A percentile compares a stretch with the other conserved stretches of the same genome.
These are phyloP conservation scores for Escarpia spicata DNA, from an alignment of 2,888 invertebrate genomes.

Conservation along the genomic window DNA sequence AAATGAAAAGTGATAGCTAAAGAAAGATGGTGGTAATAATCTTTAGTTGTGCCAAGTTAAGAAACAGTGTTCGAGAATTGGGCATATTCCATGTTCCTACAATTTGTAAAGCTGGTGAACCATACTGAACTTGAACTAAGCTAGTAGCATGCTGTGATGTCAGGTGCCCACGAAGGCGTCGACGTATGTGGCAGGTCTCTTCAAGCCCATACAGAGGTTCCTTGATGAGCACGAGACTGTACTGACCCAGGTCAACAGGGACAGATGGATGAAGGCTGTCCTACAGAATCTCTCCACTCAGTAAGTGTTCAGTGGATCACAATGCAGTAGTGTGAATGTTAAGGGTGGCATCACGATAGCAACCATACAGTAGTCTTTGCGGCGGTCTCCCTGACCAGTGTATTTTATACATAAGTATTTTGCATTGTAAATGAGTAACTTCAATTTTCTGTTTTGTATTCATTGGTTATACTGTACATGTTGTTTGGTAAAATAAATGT, in stretches of 20 bases:
- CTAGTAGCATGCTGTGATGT: not conserved
- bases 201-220: conserved; percentile 56
- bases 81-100: not conserved
- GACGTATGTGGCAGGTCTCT: conserved; percentile 50
- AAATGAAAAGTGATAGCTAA: no score
- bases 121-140: not conserved
- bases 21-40: not conserved
- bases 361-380: no score
- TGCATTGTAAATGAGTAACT: no score
- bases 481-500: no score
- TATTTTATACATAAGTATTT: no score
- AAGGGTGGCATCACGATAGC: no score
- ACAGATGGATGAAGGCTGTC: conserved; percentile 25
- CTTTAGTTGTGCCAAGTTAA: not conserved
- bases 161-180: conserved; percentile 52
- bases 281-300: not conserved
- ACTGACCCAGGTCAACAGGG: conserved; percentile 36
- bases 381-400: no score
- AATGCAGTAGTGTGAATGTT: not conserved
- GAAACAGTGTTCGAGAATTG: not conserved
- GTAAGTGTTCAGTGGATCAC: not conserved
- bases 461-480: no score
- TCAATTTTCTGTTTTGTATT: no score
- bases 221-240: conserved; percentile 50
- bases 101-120: not conserved